Evolutionary conservation across 1,140 invertebrate genomes (phyloP), one percentile per base, ranked within the genome.

Genomic region (Ectropis grisescens): DNA sequence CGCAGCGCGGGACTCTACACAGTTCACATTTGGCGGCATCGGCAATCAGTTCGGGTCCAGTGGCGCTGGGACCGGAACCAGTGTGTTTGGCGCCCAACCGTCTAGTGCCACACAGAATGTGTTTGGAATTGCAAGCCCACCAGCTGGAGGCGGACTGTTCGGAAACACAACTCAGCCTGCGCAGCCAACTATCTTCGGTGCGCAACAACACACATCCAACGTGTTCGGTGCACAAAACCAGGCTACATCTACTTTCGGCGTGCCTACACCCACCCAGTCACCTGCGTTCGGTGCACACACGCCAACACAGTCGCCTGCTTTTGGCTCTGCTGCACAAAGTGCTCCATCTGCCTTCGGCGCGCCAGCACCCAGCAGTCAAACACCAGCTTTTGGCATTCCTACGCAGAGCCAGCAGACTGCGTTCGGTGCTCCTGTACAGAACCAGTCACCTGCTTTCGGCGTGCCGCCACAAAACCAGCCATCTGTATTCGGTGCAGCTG

Each of bases 281-380:
- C n/a, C n/a, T n/a, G n/a, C n/a, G 11, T 46, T 44, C 23, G 44
- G 44, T 11, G 25, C 46, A n/a, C n/a, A n/a, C n/a, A n/a, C 1
- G 30, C 2, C 13, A 39, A 24, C 13, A 13, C 37, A n/a, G 28
- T 11, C 47, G 11, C 42, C 42, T 5, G 35, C 48, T 1, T 71
- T 71, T 37, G 67, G 60, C 1, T 44, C 19, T 29, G 31, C 24
- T n/a, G 16, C 48, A 4, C 33, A 47, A 25, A 37, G 51, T 1
- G 0, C 47, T 12, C 55, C 46, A 10, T 62, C 62, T 32, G 30
- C 69, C 2, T 74, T 74, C 19, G 54, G 56, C 4, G 58, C 65
- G 37, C 14, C 44, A 25, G 55, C 30, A 30, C 49, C 43, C 8
- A 46, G 37, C 36, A 46, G 31, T 37, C 42, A 44, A 26, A 41